Evolutionary conservation across 2,113 vertebrate species (phyloP).

Genomic region (Chrysochloris asiatica): DNA sequence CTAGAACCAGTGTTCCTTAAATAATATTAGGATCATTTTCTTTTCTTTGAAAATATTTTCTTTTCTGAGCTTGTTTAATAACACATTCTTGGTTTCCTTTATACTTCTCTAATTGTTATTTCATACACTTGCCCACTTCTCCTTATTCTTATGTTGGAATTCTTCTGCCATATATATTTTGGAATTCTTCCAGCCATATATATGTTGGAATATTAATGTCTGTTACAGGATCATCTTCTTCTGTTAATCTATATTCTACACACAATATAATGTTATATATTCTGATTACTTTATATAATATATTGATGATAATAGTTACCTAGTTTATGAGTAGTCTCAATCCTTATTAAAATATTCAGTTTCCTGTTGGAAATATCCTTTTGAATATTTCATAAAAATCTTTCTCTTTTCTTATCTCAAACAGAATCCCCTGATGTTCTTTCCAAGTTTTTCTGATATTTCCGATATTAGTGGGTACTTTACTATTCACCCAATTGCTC

Average conservation of each 20-base stretch:
- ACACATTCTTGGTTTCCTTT: background rate
- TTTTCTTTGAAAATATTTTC: background rate
- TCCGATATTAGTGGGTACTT: background rate
- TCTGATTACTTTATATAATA: background rate
- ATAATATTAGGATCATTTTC: background rate
- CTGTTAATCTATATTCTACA: background rate
- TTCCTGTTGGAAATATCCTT: background rate
- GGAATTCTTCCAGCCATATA: background rate
- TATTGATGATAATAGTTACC: background rate
- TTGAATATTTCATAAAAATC: slow-evolving; percentile 1
- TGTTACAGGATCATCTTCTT: background rate
- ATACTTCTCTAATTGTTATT: background rate
- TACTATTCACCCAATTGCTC: background rate
- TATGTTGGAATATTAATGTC: background rate
- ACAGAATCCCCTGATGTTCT: background rate
- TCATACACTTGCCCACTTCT: background rate
- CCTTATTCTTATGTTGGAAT: no score
- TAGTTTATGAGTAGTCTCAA: background rate
- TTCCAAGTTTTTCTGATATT: background rate
- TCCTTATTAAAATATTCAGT: background rate
- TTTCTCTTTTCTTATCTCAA: background rate
- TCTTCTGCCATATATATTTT: background rate
- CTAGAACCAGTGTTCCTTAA: background rate
- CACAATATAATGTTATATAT: background rate
- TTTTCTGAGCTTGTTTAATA: background rate